Evolutionary conservation across 2,888 invertebrate genomes (phyloP).

Genomic region (Gymnocheta viridis): DNA sequence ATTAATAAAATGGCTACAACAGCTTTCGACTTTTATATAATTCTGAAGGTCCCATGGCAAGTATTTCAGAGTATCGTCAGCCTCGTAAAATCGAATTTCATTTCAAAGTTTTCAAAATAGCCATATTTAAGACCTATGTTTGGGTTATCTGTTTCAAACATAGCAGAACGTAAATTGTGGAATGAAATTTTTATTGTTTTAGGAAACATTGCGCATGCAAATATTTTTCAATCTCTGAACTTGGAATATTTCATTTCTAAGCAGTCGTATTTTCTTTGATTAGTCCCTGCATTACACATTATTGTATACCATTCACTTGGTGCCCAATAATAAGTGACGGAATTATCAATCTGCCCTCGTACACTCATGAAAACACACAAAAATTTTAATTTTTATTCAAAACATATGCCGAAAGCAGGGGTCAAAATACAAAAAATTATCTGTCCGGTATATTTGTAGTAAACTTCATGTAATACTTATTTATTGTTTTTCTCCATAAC

Average conservation of each 20-base stretch:
- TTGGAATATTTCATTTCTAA: conserved; percentile 33
- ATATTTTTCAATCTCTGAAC: conserved; percentile 53
- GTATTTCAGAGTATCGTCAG: background rate
- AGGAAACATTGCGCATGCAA: conserved; percentile 35
- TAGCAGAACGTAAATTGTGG: conserved; percentile 30
- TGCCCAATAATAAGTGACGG: too few relatives aligned
- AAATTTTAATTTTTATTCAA: too few relatives aligned
- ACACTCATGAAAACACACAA: too few relatives aligned
- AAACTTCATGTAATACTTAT: too few relatives aligned
- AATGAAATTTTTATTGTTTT: conserved; percentile 38
- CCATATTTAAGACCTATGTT: too few relatives aligned
- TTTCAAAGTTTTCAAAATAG: conserved; percentile 9
- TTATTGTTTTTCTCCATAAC: too few relatives aligned
- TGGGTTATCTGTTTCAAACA: conserved; percentile 36
- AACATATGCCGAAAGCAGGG: too few relatives aligned
- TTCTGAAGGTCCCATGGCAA: conserved; percentile 21
- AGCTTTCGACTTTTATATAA: conserved; percentile 39
- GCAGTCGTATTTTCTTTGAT: background rate
- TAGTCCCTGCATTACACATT: conserved; percentile 38
- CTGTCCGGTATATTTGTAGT: too few relatives aligned
- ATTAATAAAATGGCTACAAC: too few relatives aligned
- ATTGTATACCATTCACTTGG: conserved; percentile 43
- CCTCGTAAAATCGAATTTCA: background rate
- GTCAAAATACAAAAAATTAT: too few relatives aligned
- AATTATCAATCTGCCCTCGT: too few relatives aligned